Conservation (phyloP, 2,888 invertebrate species). For the Chelonus formosanus region DNA sequence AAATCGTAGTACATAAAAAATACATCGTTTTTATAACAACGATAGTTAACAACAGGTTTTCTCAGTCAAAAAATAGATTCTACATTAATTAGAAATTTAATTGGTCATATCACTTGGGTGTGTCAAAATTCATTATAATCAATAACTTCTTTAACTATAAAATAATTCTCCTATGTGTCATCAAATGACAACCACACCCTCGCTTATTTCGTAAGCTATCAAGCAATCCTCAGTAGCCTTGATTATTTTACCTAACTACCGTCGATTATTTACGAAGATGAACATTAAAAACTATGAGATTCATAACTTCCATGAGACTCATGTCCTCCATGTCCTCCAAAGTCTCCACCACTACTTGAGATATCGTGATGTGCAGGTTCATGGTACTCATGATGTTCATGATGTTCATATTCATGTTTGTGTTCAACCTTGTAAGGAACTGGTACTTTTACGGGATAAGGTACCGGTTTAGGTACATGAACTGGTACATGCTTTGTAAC, state of each 20-base stretch:
- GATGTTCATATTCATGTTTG: conserved; percentile 26
- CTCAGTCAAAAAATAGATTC: too few species aligned
- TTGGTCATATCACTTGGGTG: too few species aligned
- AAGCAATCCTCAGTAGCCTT: too few species aligned
- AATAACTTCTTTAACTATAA: too few species aligned
- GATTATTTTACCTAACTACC: background rate
- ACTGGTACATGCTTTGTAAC: conserved; percentile 70
- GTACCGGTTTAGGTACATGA: conserved; percentile 67
- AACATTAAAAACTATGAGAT: conserved; percentile 12
- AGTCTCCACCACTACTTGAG: conserved; percentile 26
- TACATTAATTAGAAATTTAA: too few species aligned
- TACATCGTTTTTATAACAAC: too few species aligned
- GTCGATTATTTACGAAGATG: background rate
- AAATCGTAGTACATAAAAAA: too few species aligned
- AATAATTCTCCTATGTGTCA: too few species aligned
- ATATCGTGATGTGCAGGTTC: conserved; percentile 38
- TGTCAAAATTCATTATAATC: too few species aligned
- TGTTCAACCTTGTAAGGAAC: conserved; percentile 49
- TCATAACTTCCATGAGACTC: conserved; percentile 37
- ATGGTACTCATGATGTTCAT: conserved; percentile 34
- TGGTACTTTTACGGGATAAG: conserved; percentile 75
- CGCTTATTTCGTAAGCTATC: too few species aligned
- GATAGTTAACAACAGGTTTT: too few species aligned
- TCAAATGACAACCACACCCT: too few species aligned
- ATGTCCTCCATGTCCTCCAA: conserved; percentile 38